Evolutionary conservation across 2,797 vertebrate genomes (phyloP).

Genomic region (Acanthurus tractus): DNA sequence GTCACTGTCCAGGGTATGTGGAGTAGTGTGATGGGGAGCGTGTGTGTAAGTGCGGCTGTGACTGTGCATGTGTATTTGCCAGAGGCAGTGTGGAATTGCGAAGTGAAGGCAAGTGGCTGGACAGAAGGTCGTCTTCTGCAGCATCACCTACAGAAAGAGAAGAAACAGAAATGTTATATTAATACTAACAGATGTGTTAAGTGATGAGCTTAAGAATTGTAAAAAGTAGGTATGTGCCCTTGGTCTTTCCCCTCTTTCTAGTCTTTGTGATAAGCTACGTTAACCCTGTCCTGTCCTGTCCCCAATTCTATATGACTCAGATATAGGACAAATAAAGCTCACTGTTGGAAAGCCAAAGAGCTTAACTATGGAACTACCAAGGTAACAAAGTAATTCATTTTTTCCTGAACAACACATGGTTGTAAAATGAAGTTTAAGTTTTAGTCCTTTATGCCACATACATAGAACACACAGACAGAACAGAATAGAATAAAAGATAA

Average conservation of each 20-base stretch:
- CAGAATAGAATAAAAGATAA: no score
- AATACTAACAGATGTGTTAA: no score
- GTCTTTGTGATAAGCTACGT: not conserved
- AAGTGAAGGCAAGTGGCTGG: constrained; percentile 74
- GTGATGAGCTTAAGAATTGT: no score
- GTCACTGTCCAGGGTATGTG: constrained; percentile 80
- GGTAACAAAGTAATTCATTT: no score
- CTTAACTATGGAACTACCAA: no score
- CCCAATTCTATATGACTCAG: not conserved
- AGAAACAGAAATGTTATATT: constrained; percentile 5
- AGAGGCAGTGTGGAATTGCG: constrained; percentile 73
- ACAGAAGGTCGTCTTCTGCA: constrained; percentile 89
- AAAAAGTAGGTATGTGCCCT: no score
- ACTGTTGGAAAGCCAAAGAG: not conserved
- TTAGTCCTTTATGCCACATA: no score
- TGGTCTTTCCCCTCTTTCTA: not conserved
- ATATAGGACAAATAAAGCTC: not conserved
- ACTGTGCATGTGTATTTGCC: constrained; percentile 70
- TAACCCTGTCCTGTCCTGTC: not conserved
- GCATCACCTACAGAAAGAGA: constrained; percentile 82
- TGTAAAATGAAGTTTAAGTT: no score
- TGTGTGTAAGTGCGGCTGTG: constrained; percentile 69
- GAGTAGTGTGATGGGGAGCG: constrained; percentile 75
- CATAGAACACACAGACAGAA: no score
- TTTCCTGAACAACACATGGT: no score